Percentiles rank a stretch among this genome's conserved stretches.
Conservation (phyloP, 1,140 invertebrate genomes). For the Caerostris darwini region DNA sequence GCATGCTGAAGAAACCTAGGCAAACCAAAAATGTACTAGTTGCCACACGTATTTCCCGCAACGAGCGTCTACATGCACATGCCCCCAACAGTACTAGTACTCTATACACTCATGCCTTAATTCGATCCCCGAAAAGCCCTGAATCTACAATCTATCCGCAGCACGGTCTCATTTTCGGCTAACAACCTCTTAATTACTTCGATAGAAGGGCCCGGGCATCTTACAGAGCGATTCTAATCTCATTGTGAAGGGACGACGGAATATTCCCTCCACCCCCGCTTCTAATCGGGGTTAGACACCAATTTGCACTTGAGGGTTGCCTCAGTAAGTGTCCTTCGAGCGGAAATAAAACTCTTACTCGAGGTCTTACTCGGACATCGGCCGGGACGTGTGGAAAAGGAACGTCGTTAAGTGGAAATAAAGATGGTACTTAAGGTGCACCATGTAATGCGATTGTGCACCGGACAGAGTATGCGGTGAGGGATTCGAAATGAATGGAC, state of each 20-base stretch:
- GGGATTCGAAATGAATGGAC: too few species aligned
- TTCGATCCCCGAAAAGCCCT: not conserved
- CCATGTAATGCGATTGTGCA: too few species aligned
- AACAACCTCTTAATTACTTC: conserved; percentile 32
- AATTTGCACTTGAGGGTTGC: conserved; percentile 38
- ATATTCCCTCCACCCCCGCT: not conserved
- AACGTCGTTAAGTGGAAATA: not conserved
- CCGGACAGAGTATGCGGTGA: too few species aligned
- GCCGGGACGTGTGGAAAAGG: not conserved
- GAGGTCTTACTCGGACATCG: conserved; percentile 30
- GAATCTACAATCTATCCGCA: not conserved
- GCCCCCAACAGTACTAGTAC: too few species aligned
- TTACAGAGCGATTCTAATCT: conserved; percentile 36
- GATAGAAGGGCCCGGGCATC: not conserved
- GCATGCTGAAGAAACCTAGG: too few species aligned
- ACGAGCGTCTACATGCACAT: too few species aligned
- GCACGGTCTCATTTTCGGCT: conserved; percentile 10
- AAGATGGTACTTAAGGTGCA: not conserved
- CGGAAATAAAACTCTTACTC: conserved; percentile 30
- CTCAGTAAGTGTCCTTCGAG: conserved; percentile 15
- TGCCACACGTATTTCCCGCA: too few species aligned
- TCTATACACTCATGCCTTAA: not conserved
- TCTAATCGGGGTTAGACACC: conserved; percentile 41
- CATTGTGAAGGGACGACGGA: not conserved
- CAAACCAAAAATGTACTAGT: too few species aligned